Evolutionary conservation across 2,113 vertebrate genomes (phyloP).

Genomic region (Brachypteracias leptosomus): DNA sequence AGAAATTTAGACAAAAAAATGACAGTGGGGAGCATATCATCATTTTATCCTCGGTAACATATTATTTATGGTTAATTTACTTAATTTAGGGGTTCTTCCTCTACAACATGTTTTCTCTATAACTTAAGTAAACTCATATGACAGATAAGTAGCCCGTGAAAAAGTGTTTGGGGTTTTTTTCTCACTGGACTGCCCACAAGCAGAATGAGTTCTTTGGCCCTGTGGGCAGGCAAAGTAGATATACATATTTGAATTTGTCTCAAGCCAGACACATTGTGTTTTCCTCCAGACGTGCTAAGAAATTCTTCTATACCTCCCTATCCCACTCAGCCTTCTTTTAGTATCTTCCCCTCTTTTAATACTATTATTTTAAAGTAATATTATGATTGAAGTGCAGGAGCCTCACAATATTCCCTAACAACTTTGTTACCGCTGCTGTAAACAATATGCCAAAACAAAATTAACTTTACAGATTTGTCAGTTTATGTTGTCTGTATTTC

Average conservation of each 20-base stretch:
- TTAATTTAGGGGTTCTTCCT: background rate
- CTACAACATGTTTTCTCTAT: background rate
- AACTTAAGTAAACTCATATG: background rate
- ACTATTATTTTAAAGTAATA: background rate
- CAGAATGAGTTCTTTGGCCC: background rate
- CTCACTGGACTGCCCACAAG: background rate
- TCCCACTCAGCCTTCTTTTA: background rate
- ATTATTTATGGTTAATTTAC: background rate
- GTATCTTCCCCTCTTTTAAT: background rate
- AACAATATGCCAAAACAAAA: background rate
- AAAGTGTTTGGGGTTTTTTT: fast-evolving
- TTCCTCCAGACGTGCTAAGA: background rate
- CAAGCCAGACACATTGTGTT: background rate
- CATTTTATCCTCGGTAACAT: background rate
- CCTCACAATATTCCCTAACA: background rate
- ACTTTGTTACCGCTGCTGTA: background rate
- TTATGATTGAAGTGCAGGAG: background rate
- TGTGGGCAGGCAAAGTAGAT: background rate
- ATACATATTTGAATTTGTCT: background rate
- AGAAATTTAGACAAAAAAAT: background rate
- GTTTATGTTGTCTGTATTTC: background rate
- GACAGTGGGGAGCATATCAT: background rate
- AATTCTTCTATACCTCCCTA: background rate
- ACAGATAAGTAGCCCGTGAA: background rate
- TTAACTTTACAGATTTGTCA: background rate